These are phyloP conservation scores for Malachius bipustulatus DNA, from an alignment of 2,888 invertebrate species.

Conservation along the genomic window DNA sequence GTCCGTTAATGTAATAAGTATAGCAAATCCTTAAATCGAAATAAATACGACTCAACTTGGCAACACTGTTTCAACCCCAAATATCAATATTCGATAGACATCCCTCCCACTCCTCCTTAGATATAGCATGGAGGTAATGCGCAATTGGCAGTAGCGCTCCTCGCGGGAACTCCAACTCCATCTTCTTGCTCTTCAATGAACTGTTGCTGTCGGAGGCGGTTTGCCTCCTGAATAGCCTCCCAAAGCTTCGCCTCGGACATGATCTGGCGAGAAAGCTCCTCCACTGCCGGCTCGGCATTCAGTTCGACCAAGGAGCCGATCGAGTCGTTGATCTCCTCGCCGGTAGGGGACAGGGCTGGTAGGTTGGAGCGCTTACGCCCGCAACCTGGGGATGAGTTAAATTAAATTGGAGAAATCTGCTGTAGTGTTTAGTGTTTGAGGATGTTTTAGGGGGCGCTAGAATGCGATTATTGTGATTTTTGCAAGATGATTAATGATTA, in stretches of 20 bases:
- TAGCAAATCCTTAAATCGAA: no score
- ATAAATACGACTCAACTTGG: no score
- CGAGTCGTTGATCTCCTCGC: constrained; percentile 48
- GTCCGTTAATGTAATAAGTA: no score
- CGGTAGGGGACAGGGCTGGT: constrained; percentile 32
- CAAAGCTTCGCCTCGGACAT: constrained; percentile 66
- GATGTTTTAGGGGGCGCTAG: no score
- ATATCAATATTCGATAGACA: no score
- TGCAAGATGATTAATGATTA: no score
- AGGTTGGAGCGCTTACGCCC: constrained; percentile 53
- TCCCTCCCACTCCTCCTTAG: no score
- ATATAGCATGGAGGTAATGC: constrained; percentile 34
- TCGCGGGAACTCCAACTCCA: constrained; percentile 24
- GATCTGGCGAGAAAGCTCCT: constrained; percentile 66
- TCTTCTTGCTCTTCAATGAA: constrained; percentile 34
- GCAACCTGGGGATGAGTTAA: no score
- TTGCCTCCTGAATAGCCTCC: constrained; percentile 69
- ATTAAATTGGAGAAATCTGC: no score
- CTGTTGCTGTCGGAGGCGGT: constrained; percentile 47
- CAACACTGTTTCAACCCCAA: no score
- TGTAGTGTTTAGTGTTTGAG: no score
- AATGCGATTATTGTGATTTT: no score
- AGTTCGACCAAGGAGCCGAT: constrained; percentile 54
- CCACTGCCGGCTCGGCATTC: constrained; percentile 56
- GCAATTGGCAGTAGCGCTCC: constrained; percentile 32